phyloP scores from a whole-genome alignment of 1,140 invertebrate species.

The Aradophagus sp. region DNA sequence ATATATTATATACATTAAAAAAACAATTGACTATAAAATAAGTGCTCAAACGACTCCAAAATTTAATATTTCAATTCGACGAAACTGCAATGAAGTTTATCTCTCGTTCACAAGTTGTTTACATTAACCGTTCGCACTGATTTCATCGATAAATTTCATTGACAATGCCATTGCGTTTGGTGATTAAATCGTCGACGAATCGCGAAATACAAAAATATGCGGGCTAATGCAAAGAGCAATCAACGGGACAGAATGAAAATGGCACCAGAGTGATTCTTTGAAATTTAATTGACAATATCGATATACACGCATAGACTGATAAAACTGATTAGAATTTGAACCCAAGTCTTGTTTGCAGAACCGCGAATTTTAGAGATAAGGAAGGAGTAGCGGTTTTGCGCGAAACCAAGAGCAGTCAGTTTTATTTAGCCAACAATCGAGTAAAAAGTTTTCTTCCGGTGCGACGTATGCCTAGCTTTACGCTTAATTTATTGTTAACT shows the following conservation, averaged over 20 bases:
- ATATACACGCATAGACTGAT: conserved; percentile 63
- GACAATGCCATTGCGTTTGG: no score
- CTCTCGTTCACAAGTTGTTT: conserved; percentile 1
- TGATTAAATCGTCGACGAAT: no score
- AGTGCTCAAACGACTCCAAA: no score
- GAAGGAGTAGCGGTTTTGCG: conserved; percentile 43
- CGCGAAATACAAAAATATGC: no score
- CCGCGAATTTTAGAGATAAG: conserved; percentile 61
- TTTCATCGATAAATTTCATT: conserved; percentile 1
- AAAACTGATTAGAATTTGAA: conserved; percentile 63
- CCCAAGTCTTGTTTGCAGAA: conserved; percentile 61
- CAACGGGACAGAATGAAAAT: conserved; percentile 48
- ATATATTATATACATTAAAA: no score
- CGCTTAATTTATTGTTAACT: no score
- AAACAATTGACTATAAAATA: no score
- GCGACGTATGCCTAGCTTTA: conserved; percentile 55
- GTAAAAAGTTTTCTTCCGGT: conserved; percentile 55
- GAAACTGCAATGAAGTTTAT: no score
- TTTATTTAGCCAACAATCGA: conserved; percentile 37
- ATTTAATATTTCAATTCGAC: no score
- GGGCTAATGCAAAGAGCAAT: no score
- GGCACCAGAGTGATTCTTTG: conserved; percentile 55
- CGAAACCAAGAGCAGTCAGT: conserved; percentile 17
- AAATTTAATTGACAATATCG: conserved; percentile 71
- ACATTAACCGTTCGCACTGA: no score